phyloP scores from a whole-genome alignment of 1,140 invertebrate species.

The Drosophila carrolli region DNA sequence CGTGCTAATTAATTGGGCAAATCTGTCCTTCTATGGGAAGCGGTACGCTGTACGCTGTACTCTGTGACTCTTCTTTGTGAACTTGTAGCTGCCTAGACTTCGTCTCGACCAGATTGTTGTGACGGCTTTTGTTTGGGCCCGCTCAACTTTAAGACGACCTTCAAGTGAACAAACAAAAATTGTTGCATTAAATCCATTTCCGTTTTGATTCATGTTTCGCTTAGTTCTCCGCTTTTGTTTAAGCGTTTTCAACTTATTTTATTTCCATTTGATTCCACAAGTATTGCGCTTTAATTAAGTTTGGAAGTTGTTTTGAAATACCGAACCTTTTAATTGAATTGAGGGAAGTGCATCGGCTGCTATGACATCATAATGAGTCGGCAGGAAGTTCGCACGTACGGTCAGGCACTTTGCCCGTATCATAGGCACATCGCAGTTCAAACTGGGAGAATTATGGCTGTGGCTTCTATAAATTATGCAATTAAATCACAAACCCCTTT shows the following conservation, averaged over 20 bases:
- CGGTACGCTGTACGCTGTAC: background rate
- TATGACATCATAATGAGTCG: conserved; percentile 51
- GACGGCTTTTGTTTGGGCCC: conserved; percentile 39
- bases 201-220: conserved; percentile 62
- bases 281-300: conserved; percentile 38
- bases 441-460: conserved; percentile 7
- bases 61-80: conserved; percentile 20
- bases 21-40: conserved; percentile 27
- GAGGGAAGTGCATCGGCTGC: conserved; percentile 33
- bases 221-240: conserved; percentile 30
- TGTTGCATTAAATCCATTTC: conserved; percentile 66
- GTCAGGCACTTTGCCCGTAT: conserved; percentile 9
- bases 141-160: conserved; percentile 55
- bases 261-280: conserved; percentile 29
- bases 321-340: conserved; percentile 44
- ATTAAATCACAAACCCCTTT: conserved; percentile 23
- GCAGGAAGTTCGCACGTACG: conserved; percentile 42
- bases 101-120: conserved; percentile 24
- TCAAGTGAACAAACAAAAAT: conserved; percentile 58
- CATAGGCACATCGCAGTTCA: conserved; percentile 10
- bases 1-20: conserved; percentile 49
- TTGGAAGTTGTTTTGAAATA: conserved; percentile 45
- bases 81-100: conserved; percentile 1
- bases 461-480: conserved; percentile 19
- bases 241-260: conserved; percentile 25